Percentiles rank a stretch among this genome's conserved stretches.
Evolutionary conservation across 2,113 vertebrate species (phyloP).

Genomic region (Nanger granti): DNA sequence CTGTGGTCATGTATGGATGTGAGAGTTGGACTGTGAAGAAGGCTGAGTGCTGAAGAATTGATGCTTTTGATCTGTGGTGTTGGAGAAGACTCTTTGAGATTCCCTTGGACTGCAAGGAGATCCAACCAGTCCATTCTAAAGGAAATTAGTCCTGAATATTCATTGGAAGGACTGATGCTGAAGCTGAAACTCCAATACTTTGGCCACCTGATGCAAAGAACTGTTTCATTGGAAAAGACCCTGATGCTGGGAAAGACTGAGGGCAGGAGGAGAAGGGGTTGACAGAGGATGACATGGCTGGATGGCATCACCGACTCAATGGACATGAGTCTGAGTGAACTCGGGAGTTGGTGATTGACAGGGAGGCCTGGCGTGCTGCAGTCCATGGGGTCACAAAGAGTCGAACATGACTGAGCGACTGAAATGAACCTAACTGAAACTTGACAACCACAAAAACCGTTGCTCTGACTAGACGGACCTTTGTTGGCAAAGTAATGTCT

Average conservation of each 20-base stretch:
- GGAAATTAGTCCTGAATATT: not conserved
- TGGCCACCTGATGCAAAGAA: not conserved
- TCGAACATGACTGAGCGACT: rapidly evolving
- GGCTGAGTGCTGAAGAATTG: not conserved
- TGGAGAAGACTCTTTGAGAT: not conserved
- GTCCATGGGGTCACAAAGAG: rapidly evolving
- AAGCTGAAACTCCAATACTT: not conserved
- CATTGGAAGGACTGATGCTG: not conserved
- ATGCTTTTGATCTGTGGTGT: not conserved
- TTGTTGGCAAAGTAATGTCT: not conserved
- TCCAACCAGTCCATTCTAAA: not conserved
- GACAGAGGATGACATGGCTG: not conserved
- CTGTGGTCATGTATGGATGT: not conserved
- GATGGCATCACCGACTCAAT: not conserved
- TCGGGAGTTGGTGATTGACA: not conserved
- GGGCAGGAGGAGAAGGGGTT: not conserved
- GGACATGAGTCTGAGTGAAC: not conserved
- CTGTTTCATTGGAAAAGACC: not conserved
- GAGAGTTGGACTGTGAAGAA: not conserved
- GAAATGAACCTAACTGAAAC: not conserved
- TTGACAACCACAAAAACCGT: not conserved
- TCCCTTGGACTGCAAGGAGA: not conserved
- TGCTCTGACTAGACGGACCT: not conserved
- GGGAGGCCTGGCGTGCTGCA: not conserved
- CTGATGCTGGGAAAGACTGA: not conserved